phyloP scores from a whole-genome alignment of 2,888 invertebrate species.

The Sphinx pinastri region DNA sequence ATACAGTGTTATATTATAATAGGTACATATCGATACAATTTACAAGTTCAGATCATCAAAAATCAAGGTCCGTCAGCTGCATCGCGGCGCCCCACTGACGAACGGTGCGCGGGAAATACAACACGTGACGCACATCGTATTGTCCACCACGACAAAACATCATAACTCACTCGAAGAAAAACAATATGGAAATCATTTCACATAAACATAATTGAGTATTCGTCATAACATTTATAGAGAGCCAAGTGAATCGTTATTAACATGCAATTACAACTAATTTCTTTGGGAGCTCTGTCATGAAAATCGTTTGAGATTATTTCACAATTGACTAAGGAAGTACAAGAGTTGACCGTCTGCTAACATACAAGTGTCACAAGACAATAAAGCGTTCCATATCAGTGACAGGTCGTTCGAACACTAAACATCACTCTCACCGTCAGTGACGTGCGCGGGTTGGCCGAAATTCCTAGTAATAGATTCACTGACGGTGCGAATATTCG shows the following conservation, averaged over 20 bases:
- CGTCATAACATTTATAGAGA: conserved; percentile 62
- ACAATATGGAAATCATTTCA: conserved; percentile 29
- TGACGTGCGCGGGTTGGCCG: conserved; percentile 87
- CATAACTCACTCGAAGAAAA: conserved; percentile 36
- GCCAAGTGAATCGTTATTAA: conserved; percentile 51
- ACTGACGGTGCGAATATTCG: conserved; percentile 89
- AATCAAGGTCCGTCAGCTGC: conserved; percentile 67
- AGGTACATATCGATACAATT: conserved; percentile 78
- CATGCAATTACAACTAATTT: conserved; percentile 39
- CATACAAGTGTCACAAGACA: conserved; percentile 33
- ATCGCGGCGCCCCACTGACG: conserved; percentile 35
- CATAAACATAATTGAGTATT: conserved; percentile 63
- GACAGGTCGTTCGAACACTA: conserved; percentile 58
- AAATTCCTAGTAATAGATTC: conserved; percentile 91
- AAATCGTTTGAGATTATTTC: conserved; percentile 58
- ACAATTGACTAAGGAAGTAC: conserved; percentile 58
- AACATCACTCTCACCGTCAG: conserved; percentile 87
- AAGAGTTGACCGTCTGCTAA: conserved; percentile 34
- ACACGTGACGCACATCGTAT: conserved; percentile 13
- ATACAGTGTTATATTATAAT: conserved; percentile 62
- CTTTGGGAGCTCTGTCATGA: conserved; percentile 58
- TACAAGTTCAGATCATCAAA: conserved; percentile 55
- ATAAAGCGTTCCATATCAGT: conserved; percentile 38
- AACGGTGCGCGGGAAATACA: conserved; percentile 1
- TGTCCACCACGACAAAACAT: neutral